A percentile compares a stretch with the other conserved stretches of the same genome.
Evolutionary conservation across 1,140 invertebrate species (phyloP).

Genomic region (Diorhabda sublineata): DNA sequence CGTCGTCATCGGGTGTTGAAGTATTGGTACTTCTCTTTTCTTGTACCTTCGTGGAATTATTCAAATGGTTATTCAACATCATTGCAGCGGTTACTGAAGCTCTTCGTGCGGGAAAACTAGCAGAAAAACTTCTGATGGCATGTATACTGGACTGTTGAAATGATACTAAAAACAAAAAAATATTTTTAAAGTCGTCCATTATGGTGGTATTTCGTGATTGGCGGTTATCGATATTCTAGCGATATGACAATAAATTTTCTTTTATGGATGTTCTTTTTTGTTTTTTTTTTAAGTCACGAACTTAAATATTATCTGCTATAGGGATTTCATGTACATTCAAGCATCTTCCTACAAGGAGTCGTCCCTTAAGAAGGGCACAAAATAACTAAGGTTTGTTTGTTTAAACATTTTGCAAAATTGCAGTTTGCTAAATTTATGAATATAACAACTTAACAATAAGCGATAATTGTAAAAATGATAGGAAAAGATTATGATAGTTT

Average conservation of each 20-base stretch:
- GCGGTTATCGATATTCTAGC: neutral
- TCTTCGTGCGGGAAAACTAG: slow-evolving; percentile 43
- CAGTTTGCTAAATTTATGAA: too few relatives aligned
- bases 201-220: slow-evolving; percentile 1
- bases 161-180: slow-evolving; percentile 39
- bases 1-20: slow-evolving; percentile 27
- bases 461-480: too few relatives aligned
- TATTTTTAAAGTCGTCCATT: neutral
- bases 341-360: too few relatives aligned
- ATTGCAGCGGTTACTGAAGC: slow-evolving; percentile 33
- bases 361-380: too few relatives aligned
- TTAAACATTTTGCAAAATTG: too few relatives aligned
- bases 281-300: slow-evolving; percentile 8
- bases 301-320: neutral
- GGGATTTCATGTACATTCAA: too few relatives aligned
- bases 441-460: too few relatives aligned
- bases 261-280: neutral
- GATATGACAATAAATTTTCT: neutral
- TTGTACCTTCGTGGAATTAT: slow-evolving; percentile 27
- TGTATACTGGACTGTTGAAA: slow-evolving; percentile 46
- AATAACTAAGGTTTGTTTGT: too few relatives aligned
- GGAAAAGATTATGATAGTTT: too few relatives aligned
- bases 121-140: slow-evolving; percentile 44
- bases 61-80: slow-evolving; percentile 21
- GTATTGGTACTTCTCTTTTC: slow-evolving; percentile 38